Percentiles rank a stretch among this genome's conserved stretches.
Evolutionary conservation across 2,888 invertebrate species (phyloP).

Genomic region (Epiblema foenella): DNA sequence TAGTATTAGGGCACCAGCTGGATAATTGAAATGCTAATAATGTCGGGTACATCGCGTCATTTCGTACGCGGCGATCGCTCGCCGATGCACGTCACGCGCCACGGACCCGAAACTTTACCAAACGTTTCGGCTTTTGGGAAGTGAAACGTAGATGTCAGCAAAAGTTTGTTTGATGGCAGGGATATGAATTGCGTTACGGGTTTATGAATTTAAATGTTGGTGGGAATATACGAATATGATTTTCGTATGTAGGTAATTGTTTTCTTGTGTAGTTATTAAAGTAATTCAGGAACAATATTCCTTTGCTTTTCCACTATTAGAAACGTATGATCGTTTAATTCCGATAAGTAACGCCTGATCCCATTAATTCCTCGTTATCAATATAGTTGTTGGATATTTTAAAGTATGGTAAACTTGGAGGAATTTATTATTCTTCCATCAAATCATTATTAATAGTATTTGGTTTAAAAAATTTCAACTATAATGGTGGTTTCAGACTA

Average conservation of each 20-base stretch:
- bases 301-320: no score
- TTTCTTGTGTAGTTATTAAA: neutral
- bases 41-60: slow-evolving; percentile 28
- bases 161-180: slow-evolving; percentile 42
- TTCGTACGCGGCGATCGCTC: slow-evolving; percentile 26
- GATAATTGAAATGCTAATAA: slow-evolving; percentile 43
- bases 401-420: no score
- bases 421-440: no score
- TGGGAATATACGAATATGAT: neutral
- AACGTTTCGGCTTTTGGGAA: slow-evolving; percentile 40
- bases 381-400: no score
- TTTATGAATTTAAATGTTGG: slow-evolving; percentile 21
- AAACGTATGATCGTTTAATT: no score
- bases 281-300: no score
- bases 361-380: no score
- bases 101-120: slow-evolving; percentile 40
- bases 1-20: slow-evolving; percentile 8
- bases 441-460: no score
- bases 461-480: neutral
- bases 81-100: slow-evolving; percentile 41
- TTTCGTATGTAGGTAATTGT: no score
- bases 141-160: slow-evolving; percentile 41
- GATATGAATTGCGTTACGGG: slow-evolving; percentile 36
- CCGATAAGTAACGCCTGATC: no score
- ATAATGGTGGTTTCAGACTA: no score